Evolutionary conservation across 2,113 vertebrate genomes (phyloP).

Genomic region (Tauraco erythrolophus): DNA sequence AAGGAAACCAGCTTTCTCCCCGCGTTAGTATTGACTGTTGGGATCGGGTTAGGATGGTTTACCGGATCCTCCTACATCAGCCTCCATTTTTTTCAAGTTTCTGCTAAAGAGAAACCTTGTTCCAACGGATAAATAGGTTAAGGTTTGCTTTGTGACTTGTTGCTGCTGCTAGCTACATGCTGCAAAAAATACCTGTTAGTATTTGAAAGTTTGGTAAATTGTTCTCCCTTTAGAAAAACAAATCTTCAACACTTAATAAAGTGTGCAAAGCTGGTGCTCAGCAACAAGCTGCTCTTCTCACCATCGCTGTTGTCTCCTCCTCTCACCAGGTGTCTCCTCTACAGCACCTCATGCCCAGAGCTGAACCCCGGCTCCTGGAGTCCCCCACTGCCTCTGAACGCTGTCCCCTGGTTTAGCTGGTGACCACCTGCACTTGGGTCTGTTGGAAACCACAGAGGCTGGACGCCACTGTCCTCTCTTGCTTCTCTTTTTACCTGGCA

Average conservation of each 20-base stretch:
- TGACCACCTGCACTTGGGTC: too few relatives aligned
- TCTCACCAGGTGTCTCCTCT: not conserved
- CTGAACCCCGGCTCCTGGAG: not conserved
- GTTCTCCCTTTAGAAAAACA: not conserved
- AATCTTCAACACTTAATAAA: not conserved
- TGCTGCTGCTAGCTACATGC: not conserved
- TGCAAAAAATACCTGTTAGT: not conserved
- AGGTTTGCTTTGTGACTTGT: not conserved
- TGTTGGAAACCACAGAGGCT: not conserved
- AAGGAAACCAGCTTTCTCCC: not conserved
- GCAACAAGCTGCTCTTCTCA: not conserved
- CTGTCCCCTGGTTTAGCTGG: not conserved
- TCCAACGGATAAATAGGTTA: not conserved
- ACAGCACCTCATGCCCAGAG: not conserved
- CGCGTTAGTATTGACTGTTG: too few relatives aligned
- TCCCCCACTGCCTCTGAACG: not conserved
- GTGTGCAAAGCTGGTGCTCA: not conserved
- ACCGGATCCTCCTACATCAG: not conserved
- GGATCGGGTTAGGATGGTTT: not conserved
- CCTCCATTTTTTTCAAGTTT: not conserved
- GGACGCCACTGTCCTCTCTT: accelerated
- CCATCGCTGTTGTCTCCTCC: not conserved
- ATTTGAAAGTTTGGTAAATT: not conserved
- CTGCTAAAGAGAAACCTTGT: not conserved
- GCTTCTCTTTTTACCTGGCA: not conserved